Evolutionary conservation across 2,888 invertebrate genomes (phyloP).

Genomic region (Odontocerum albicorne): DNA sequence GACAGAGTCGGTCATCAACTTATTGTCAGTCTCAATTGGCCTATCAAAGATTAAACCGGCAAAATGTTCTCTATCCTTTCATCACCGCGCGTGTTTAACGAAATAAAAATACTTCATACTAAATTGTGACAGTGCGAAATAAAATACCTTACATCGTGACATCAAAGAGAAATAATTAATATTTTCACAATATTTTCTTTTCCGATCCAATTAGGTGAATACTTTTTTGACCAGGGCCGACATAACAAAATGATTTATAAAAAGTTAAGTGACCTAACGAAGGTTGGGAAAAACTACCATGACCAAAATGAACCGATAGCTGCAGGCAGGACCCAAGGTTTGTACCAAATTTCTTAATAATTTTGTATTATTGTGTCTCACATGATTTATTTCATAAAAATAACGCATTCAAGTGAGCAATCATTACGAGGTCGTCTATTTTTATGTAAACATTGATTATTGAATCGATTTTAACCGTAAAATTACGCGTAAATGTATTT

Average conservation of each 20-base stretch:
- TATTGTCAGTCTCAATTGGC: slow-evolving; percentile 3
- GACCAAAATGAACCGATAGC: slow-evolving; percentile 26
- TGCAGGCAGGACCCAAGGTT: slow-evolving; percentile 25
- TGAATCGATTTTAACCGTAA: too few relatives aligned
- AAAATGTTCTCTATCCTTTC: not conserved
- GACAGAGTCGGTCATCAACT: too few relatives aligned
- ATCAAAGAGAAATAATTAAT: not conserved
- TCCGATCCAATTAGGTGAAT: slow-evolving; percentile 18
- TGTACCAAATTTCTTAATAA: too few relatives aligned
- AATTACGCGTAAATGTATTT: too few relatives aligned
- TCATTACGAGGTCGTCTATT: too few relatives aligned
- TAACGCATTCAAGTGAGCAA: too few relatives aligned
- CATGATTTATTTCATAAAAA: too few relatives aligned
- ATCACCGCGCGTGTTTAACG: not conserved
- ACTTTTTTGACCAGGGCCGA: slow-evolving; percentile 18
- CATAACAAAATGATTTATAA: slow-evolving; percentile 22
- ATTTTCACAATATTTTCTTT: not conserved
- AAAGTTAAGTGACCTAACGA: slow-evolving; percentile 28
- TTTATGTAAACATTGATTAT: too few relatives aligned
- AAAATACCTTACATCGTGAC: not conserved
- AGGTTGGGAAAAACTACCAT: slow-evolving; percentile 28
- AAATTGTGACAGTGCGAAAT: slow-evolving; percentile 7
- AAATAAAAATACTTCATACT: not conserved
- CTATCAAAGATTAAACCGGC: not conserved
- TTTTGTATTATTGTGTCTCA: too few relatives aligned